Conservation (phyloP, 23 tunicate genomes). For the Aplidium turbinatum region DNA sequence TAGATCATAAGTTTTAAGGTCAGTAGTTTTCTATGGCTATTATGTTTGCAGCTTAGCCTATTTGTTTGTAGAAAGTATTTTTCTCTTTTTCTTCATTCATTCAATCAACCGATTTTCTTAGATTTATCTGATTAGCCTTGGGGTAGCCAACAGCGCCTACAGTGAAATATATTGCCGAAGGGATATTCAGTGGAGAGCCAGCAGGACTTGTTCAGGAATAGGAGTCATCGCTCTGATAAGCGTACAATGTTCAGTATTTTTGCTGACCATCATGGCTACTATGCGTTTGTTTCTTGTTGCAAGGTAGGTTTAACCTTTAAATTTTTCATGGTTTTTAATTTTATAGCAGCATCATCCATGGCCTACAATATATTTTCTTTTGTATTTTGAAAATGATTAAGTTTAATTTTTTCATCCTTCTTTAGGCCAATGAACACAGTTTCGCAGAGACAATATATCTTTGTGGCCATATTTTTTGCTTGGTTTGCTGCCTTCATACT, state of each 20-base stretch:
- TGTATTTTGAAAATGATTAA: too few species aligned
- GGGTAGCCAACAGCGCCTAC: background rate
- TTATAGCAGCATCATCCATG: too few species aligned
- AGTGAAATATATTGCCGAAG: slow-evolving; percentile 15
- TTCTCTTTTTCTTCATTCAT: too few species aligned
- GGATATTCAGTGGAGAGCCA: slow-evolving; percentile 43
- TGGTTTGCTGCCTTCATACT: slow-evolving; percentile 4
- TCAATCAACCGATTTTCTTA: too few species aligned
- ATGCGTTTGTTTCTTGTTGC: slow-evolving; percentile 22
- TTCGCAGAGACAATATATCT: background rate
- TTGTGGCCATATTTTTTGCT: background rate
- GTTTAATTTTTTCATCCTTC: too few species aligned
- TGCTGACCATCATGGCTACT: slow-evolving; percentile 32
- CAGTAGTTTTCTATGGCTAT: too few species aligned
- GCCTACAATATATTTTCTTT: too few species aligned
- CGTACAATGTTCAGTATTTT: slow-evolving; percentile 36
- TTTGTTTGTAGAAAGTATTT: too few species aligned
- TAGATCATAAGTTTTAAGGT: too few species aligned
- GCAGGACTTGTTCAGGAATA: slow-evolving; percentile 13
- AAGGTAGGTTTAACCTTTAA: too few species aligned
- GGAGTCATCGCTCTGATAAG: slow-evolving; percentile 41
- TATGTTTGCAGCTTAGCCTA: too few species aligned
- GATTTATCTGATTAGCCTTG: slow-evolving; percentile 37
- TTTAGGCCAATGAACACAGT: slow-evolving; percentile 25
- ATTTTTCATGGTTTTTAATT: too few species aligned